Conservation (phyloP, 2,113 vertebrate species). For the Rhynchomys soricoides region DNA sequence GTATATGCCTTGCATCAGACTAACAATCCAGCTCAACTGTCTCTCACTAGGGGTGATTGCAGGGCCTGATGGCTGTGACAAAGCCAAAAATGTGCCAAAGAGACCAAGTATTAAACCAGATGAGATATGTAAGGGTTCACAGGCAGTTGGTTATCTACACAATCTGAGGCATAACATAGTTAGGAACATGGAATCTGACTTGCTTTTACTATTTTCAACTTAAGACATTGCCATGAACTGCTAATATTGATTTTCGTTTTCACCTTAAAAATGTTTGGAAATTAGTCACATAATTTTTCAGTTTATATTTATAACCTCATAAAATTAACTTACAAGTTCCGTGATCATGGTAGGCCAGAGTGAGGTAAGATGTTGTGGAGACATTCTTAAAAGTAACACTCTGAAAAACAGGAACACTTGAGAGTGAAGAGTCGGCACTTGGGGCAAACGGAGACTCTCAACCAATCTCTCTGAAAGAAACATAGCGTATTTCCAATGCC, state of each 20-base stretch:
- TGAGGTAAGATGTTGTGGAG: constrained; percentile 98
- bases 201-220: constrained; percentile 13
- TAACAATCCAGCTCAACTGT: not conserved
- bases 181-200: not conserved
- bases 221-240: not conserved
- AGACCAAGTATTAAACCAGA: not conserved
- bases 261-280: not conserved
- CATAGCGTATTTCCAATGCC: constrained; percentile 65
- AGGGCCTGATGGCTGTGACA: not conserved
- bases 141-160: not conserved
- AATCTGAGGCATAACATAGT: not conserved
- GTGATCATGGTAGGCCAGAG: constrained; percentile 99
- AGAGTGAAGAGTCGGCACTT: constrained; percentile 98
- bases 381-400: constrained; percentile 98
- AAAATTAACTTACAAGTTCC: constrained; percentile 91
- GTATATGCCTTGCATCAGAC: not conserved
- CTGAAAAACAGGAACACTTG: constrained; percentile 99
- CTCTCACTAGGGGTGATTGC: not conserved
- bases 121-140: not conserved
- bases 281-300: not conserved
- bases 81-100: not conserved
- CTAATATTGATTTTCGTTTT: constrained; percentile 30
- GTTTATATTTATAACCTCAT: constrained; percentile 30
- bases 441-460: constrained; percentile 97
- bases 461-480: constrained; percentile 96